Base-by-base conservation (phyloP, 1,140 invertebrate species). In the Antheraea mylitta region DNA sequence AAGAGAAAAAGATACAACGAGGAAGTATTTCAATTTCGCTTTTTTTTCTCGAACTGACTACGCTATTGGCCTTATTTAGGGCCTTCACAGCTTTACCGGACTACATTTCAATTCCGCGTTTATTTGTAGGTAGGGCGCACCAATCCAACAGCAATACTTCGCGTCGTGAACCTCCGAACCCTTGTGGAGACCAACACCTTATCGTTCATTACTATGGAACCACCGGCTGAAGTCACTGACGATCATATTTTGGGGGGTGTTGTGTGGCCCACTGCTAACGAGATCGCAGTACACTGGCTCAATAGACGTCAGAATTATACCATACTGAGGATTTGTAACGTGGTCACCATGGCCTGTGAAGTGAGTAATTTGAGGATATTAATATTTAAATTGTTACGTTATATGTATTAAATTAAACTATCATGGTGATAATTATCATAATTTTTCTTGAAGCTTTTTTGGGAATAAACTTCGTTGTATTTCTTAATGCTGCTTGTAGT, bases 281-380 rank as follows among this genome's bases (percentile, higher is more conserved):
- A 96, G 64, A 84, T 98, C 8, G 94, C 95, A 0, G 95, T 96
- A 0, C 95, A 96, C 59, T 99, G 98, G 97, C 94, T 98, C 87
- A 98, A 98, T 79, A 93, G 98, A 66, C 93, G 96, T 38, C 98
- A 99, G 92, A 99, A 98, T 83, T 85, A 83, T 59, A 86, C 87
- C 30, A 83, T 91, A 84, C 68, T 93, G 10, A 84, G 82, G 64
- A 89, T 92, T 38, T 92, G 84, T 62, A 86, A 92, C 69, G 66
- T 90, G 10, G 66, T 79, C 13, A 86, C 80, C 64, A 60, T 61
- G 7, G 18, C 60, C 19, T 88, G 79, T 61, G 78, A 83, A 75
- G 88, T 89, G 68, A 75, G 72, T 60, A 22, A 36, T 2, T n/a
- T 38, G 22, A 30, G 4, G 22, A 30, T 30, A 30, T 30, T 2